Percentiles rank a stretch among this genome's conserved stretches.
Conservation (phyloP, 2,797 vertebrate species). For the Molossus alvarezi region DNA sequence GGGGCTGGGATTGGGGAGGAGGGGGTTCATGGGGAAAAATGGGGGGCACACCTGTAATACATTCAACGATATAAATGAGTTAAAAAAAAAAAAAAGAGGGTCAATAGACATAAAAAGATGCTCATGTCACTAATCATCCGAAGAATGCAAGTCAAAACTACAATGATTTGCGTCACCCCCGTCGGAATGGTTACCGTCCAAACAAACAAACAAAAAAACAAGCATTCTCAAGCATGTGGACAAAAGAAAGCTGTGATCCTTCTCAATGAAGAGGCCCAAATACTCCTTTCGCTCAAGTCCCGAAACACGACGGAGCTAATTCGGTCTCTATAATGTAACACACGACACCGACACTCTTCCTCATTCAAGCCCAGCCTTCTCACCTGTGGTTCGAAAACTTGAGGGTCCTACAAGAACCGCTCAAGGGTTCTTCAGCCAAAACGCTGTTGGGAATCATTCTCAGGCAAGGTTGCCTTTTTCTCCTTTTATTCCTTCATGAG, state of each 20-base stretch:
- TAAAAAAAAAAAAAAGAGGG: background rate
- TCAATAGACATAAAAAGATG: background rate
- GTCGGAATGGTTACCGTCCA: background rate
- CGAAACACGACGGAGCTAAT: rapidly evolving
- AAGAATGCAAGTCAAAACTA: background rate
- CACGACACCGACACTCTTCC: rapidly evolving
- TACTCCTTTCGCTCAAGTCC: rapidly evolving
- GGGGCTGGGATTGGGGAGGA: no score
- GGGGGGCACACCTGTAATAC: no score
- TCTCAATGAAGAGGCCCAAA: rapidly evolving
- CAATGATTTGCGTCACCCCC: background rate
- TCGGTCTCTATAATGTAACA: rapidly evolving
- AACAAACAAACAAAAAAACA: no score
- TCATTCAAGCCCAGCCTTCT: rapidly evolving
- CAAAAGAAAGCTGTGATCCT: background rate
- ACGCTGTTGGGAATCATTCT: rapidly evolving
- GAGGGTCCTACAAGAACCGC: rapidly evolving
- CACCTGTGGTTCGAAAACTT: rapidly evolving
- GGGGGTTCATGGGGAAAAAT: no score
- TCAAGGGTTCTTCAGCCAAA: background rate
- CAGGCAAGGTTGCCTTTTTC: rapidly evolving
- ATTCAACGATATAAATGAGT: no score
- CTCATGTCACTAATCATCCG: background rate
- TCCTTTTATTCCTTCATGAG: rapidly evolving
- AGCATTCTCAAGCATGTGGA: background rate